These are phyloP conservation scores for Phrixothrix hirtus DNA, from an alignment of 2,888 invertebrate genomes.

Conservation along the genomic window DNA sequence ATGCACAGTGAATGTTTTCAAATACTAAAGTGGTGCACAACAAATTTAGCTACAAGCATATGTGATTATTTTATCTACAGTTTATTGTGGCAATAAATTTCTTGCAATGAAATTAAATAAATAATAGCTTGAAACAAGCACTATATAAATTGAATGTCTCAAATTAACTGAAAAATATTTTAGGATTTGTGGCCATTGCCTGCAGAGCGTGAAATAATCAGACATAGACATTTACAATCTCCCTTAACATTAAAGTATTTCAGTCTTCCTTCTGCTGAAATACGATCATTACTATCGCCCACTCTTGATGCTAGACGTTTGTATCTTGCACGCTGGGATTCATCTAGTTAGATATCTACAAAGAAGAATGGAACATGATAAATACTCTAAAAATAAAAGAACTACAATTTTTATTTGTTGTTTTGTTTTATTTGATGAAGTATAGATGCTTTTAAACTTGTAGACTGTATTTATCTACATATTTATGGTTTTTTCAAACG, in stretches of 20 bases:
- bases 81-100: no score
- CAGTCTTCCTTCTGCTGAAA: slow-evolving; percentile 60
- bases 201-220: slow-evolving; percentile 70
- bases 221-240: slow-evolving; percentile 69
- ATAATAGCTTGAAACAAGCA: no score
- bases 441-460: slow-evolving; percentile 14
- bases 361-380: slow-evolving; percentile 8
- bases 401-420: slow-evolving; percentile 8
- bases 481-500: slow-evolving; percentile 7
- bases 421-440: slow-evolving; percentile 3
- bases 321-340: slow-evolving; percentile 49
- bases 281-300: slow-evolving; percentile 62
- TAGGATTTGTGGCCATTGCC: slow-evolving; percentile 65
- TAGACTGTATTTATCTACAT: slow-evolving; percentile 7
- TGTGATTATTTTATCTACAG: no score
- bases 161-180: slow-evolving; percentile 32
- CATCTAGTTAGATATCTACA: slow-evolving; percentile 38
- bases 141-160: no score
- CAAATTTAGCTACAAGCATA: no score
- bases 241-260: slow-evolving; percentile 63
- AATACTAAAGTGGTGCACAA: no score
- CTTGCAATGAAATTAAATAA: no score
- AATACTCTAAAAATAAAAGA: slow-evolving; percentile 10
- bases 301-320: slow-evolving; percentile 59
- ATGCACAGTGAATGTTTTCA: no score